A percentile compares a stretch with the other conserved stretches of the same genome.
phyloP scores from a whole-genome alignment of 1,140 invertebrate genomes.

The Popillia japonica region DNA sequence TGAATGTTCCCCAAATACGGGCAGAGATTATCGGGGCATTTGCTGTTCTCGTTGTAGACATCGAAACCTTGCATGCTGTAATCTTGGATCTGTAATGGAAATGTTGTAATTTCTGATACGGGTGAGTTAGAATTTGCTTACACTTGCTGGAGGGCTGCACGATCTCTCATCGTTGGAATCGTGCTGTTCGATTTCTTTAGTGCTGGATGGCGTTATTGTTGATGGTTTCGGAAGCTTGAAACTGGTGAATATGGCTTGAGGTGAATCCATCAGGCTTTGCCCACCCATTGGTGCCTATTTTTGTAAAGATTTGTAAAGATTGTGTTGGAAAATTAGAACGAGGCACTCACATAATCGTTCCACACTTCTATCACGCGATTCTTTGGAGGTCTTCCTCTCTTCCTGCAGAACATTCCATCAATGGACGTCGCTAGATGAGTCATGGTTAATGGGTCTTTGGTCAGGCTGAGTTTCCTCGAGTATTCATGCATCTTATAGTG shows the following conservation, averaged over 20 bases:
- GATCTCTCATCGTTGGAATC: conserved; percentile 56
- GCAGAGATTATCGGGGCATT: conserved; percentile 65
- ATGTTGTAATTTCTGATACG: not conserved
- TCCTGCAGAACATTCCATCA: conserved; percentile 89
- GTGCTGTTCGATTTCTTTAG: conserved; percentile 60
- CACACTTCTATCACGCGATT: conserved; percentile 91
- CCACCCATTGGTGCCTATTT: conserved; percentile 60
- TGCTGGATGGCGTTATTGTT: conserved; percentile 61
- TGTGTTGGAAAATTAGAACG: conserved; percentile 11
- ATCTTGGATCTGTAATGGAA: conserved; percentile 49
- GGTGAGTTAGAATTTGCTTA: conserved; percentile 42
- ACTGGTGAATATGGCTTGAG: conserved; percentile 91
- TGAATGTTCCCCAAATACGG: conserved; percentile 65
- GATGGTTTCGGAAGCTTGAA: conserved; percentile 87
- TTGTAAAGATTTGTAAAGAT: not conserved
- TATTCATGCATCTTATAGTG: conserved; percentile 89
- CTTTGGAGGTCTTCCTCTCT: conserved; percentile 89
- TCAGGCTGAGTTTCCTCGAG: conserved; percentile 65
- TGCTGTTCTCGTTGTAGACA: conserved; percentile 56
- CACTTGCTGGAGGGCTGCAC: conserved; percentile 49
- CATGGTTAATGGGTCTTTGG: conserved; percentile 65
- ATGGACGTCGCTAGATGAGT: conserved; percentile 77
- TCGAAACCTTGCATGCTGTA: conserved; percentile 57
- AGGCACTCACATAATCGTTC: conserved; percentile 76
- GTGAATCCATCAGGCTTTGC: conserved; percentile 68